These are phyloP conservation scores for Phoenoteleia sp. DNA, from an alignment of 2,888 invertebrate genomes.

Conservation along the genomic window DNA sequence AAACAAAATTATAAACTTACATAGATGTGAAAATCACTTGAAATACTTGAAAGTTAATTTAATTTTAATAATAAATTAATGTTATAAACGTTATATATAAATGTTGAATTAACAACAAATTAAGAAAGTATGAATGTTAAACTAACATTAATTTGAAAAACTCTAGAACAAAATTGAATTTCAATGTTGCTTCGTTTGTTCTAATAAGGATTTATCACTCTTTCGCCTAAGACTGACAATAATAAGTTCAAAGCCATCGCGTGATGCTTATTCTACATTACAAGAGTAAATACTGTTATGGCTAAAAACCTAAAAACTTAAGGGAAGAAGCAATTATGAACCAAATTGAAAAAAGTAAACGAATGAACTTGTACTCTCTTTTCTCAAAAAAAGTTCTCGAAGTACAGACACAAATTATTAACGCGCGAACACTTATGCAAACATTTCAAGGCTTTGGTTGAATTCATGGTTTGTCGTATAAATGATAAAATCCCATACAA, in stretches of 20 bases:
- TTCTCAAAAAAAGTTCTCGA: too few species aligned
- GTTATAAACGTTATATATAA: too few species aligned
- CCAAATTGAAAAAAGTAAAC: too few species aligned
- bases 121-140: too few species aligned
- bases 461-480: conserved; percentile 25
- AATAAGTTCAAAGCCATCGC: conserved; percentile 46
- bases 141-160: not conserved
- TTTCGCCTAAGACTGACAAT: conserved; percentile 38
- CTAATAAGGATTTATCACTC: not conserved
- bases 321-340: conserved; percentile 5
- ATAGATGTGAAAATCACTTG: too few species aligned
- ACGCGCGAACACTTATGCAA: not conserved
- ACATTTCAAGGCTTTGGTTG: conserved; percentile 29
- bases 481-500: conserved; percentile 41
- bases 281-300: conserved; percentile 27
- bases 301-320: conserved; percentile 11
- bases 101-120: too few species aligned
- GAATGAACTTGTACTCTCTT: too few species aligned
- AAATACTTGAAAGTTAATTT: too few species aligned
- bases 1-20: too few species aligned
- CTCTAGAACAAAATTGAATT: not conserved
- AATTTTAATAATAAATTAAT: too few species aligned
- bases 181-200: not conserved
- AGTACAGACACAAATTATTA: not conserved
- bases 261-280: conserved; percentile 34